Evolutionary conservation across 1,140 invertebrate species (phyloP), one percentile per base, ranked within the genome.

Genomic region (Whitmania pigra): DNA sequence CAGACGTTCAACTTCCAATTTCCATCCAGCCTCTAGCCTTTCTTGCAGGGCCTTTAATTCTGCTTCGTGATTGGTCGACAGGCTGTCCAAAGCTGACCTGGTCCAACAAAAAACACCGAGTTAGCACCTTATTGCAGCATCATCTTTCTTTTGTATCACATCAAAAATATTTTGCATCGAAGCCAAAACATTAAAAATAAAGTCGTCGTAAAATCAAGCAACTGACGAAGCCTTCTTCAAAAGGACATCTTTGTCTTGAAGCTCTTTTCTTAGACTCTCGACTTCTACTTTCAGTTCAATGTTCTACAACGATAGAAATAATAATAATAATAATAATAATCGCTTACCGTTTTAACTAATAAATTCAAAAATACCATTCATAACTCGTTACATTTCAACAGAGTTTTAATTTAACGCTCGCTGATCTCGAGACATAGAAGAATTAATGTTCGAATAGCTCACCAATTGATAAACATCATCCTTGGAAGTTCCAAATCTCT

Each of bases 261-360:
- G 77, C 74, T 92, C 89, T 76, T 89, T 88, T 74, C 87, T 87
- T 57, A 92, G 77, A 75, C 88, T 87, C 80, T 92, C 90, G 18
- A 88, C 85, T 80, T 91, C 88, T 4, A 92, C 90, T 83, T 91
- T 89, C 17, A 90, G 79, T 78, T 91, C 88, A 57, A 91, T 88
- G 76, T 89, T 88, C 76, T 88, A 49, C 31, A 36, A 36, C 2
- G 6, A 36, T 36, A 36, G 31, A 36, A 36, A 36, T 36, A 36
- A 36, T 6, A 36, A 36, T 6, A 6, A 36, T 36, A 36, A 36
- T 49, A 5, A 63, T 63, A 60, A 60, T 17, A 60, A 60, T 60
- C 5, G 17, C 5, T 27, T 9, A 60, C n/a, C 9, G 4, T 7
- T 27, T 60, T 22, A 27, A 5, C 5, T 7, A 60, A 60, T 22